These are phyloP conservation scores for Parthenolecanium corni DNA, from an alignment of 2,888 invertebrate genomes.

Conservation along the genomic window DNA sequence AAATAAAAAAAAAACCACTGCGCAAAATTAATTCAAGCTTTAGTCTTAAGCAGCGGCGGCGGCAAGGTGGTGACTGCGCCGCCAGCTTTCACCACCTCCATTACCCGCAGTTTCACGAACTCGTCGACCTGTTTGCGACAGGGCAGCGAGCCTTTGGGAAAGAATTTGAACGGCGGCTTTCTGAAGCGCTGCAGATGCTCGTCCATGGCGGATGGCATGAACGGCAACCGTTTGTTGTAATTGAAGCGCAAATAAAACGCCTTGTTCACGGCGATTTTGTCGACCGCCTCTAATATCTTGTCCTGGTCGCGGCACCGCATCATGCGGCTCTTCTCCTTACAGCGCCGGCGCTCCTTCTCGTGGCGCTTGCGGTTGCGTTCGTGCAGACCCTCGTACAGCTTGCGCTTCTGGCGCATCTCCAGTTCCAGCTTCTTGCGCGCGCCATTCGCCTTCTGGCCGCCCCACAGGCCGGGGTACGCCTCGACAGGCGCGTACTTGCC, in stretches of 20 bases:
- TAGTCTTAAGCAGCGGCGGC: background rate
- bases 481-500: background rate
- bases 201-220: constrained; percentile 3
- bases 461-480: constrained; percentile 1
- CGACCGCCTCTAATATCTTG: background rate
- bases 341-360: constrained; percentile 4
- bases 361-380: background rate
- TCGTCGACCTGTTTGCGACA: constrained; percentile 11
- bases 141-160: background rate
- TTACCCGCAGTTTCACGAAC: constrained; percentile 15
- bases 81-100: background rate
- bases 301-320: background rate
- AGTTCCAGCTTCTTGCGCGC: background rate
- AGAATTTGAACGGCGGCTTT: constrained; percentile 12
- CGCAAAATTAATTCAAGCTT: background rate
- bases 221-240: constrained; percentile 9
- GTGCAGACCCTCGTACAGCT: constrained; percentile 9
- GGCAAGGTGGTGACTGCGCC: no score
- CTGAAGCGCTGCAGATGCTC: constrained; percentile 7
- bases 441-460: constrained; percentile 9
- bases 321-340: constrained; percentile 3
- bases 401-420: constrained; percentile 9
- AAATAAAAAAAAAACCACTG: no score
- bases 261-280: constrained; percentile 7
- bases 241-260: constrained; percentile 5